A percentile compares a stretch with the other conserved stretches of the same genome.
phyloP scores from a whole-genome alignment of 2,797 vertebrate genomes.

The Catamblyrhynchus diadema region DNA sequence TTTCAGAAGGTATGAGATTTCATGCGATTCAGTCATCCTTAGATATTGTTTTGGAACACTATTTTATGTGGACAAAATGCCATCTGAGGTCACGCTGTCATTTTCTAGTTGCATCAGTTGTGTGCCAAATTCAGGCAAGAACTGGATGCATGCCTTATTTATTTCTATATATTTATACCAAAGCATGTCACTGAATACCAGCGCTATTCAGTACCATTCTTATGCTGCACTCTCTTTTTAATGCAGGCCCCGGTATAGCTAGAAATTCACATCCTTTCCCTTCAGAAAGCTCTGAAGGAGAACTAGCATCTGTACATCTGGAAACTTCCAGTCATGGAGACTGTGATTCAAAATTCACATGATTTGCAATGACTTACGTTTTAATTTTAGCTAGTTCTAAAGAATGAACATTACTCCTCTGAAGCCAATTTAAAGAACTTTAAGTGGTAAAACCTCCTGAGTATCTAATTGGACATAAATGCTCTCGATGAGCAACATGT shows the following conservation, averaged over 20 bases:
- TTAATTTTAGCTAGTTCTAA: slow-evolving; percentile 7
- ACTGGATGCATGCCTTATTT: not conserved
- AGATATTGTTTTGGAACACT: not conserved
- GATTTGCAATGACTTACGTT: not conserved
- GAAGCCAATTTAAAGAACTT: not conserved
- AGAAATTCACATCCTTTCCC: not conserved
- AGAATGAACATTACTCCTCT: not conserved
- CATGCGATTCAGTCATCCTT: not conserved
- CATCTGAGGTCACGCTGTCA: not conserved
- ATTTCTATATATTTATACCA: not conserved
- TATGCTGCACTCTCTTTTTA: not conserved
- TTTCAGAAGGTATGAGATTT: not conserved
- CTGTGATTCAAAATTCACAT: not conserved
- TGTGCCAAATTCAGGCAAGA: not conserved
- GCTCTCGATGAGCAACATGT: not conserved
- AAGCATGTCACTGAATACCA: not conserved
- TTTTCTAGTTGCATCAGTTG: not conserved
- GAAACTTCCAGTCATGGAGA: not conserved
- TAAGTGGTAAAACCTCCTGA: not conserved
- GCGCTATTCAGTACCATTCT: not conserved
- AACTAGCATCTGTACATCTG: not conserved
- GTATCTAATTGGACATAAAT: not conserved
- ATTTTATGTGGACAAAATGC: not conserved
- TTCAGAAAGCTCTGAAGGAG: not conserved
- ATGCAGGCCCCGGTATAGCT: not conserved